Base-by-base conservation (phyloP, 2,113 vertebrate genomes). In the Geococcyx californianus region DNA sequence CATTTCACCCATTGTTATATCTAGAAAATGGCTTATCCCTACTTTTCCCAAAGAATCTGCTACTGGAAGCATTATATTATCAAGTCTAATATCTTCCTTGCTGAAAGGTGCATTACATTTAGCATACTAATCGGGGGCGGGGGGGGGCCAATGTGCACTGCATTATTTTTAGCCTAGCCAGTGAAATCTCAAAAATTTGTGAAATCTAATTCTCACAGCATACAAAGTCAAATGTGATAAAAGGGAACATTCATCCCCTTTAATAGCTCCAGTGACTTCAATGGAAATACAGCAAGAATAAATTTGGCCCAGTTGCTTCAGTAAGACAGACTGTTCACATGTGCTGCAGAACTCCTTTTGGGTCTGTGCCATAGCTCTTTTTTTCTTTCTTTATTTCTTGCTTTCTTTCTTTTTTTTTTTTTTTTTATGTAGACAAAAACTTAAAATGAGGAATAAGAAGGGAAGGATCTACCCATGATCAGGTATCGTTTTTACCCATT, bases 241-340 rank as follows among this genome's bases (percentile, higher is more conserved):
- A 87, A 92, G 34, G 23, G 70, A 75, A 91, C 66, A 40, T 89
- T 92, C 74, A 79, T 75, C 70, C 81, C 81, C 84, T 64, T 78
- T 95, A 97, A 95, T 93, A 95, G 49, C 77, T 91, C 31, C 45
- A 73, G 54, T 82, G 77, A 89, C 87, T 95, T 91, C 89, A 68
- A 60, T 89, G 84, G 87, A 91, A 74, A 89, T 94, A 81, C 60
- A 95, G 86, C 77, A 94, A 91, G 87, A 95, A 84, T 31, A 84
- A 72, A 72, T 95, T 92, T 95, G 93, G 91, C 89, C 94, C 58
- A 1, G 28, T 76, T 81, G 87, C 79, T 69, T 87, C 13, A 1
- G 77, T 84, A 94, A 2, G 8, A 82, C 93, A 96, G 94, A 93
- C 94, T 97, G 94, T 84, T 95, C 91, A 87, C 84, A 94, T 95